phyloP scores from a whole-genome alignment of 1,140 invertebrate species.

The Scaptomyza graminum region DNA sequence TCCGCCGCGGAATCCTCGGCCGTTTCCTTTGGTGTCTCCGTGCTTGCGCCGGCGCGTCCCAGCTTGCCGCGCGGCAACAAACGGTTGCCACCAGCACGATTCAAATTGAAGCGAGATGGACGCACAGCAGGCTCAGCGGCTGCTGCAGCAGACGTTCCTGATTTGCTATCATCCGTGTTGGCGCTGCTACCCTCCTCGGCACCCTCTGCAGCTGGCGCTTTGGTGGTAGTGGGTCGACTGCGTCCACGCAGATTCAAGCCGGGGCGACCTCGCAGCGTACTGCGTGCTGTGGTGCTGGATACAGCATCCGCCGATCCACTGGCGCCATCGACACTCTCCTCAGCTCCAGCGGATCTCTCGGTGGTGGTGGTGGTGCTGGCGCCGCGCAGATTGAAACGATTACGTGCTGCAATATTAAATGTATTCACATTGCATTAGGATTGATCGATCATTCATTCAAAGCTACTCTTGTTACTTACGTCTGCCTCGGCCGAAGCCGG shows the following conservation, averaged over 20 bases:
- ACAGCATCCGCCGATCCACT: slow-evolving; percentile 49
- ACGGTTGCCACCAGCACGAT: slow-evolving; percentile 69
- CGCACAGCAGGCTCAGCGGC: slow-evolving; percentile 21
- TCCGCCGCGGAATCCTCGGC: slow-evolving; percentile 78
- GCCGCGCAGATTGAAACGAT: slow-evolving; percentile 79
- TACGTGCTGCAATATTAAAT: slow-evolving; percentile 58
- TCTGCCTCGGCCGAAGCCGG: slow-evolving; percentile 68
- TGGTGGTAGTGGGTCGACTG: slow-evolving; percentile 84
- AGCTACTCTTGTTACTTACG: slow-evolving; percentile 54
- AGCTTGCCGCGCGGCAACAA: slow-evolving; percentile 69
- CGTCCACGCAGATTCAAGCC: slow-evolving; percentile 85
- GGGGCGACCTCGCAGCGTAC: slow-evolving; percentile 85
- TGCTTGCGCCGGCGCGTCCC: slow-evolving; percentile 61
- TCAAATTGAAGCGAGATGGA: slow-evolving; percentile 78
- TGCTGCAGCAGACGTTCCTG: slow-evolving; percentile 61
- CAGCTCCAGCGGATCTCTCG: slow-evolving; percentile 51
- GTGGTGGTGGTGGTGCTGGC: slow-evolving; percentile 70
- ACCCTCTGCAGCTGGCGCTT: slow-evolving; percentile 77
- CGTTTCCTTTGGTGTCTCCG: slow-evolving; percentile 77
- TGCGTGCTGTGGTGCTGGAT: slow-evolving; percentile 82
- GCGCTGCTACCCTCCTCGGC: slow-evolving; percentile 71
- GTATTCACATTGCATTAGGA: background rate
- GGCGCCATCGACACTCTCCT: slow-evolving; percentile 63
- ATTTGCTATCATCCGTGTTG: slow-evolving; percentile 84
- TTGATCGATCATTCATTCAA: background rate